Evolutionary conservation across 2,113 vertebrate genomes (phyloP).

Genomic region (Ceyx melanurus): DNA sequence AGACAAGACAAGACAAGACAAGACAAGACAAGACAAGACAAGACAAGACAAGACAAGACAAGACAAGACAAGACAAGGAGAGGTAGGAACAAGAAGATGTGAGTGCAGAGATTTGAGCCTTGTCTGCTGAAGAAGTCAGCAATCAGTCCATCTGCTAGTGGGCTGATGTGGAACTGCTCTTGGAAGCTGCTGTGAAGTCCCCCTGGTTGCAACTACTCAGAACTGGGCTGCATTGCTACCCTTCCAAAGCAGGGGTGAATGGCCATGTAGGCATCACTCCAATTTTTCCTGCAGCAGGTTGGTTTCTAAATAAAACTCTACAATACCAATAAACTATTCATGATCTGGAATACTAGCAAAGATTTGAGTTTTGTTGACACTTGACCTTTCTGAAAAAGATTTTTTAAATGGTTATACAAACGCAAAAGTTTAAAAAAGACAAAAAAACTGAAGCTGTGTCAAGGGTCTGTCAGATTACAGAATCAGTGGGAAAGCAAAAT

Average conservation of each 20-base stretch:
- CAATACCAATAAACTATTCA: not conserved
- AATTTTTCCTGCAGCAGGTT: not conserved
- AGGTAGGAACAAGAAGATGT: not conserved
- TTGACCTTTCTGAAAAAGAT: not conserved
- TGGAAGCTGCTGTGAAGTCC: not conserved
- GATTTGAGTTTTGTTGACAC: not conserved
- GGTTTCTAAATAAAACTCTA: not conserved
- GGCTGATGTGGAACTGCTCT: not conserved
- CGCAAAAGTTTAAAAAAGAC: not conserved
- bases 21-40: too few relatives aligned
- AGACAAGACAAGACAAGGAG: too few relatives aligned
- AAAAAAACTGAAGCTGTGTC: not conserved
- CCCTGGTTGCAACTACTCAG: not conserved
- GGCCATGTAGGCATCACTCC: fast-evolving
- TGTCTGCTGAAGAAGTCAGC: not conserved
- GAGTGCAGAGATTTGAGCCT: not conserved
- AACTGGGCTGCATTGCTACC: fast-evolving
- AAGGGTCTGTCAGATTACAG: not conserved
- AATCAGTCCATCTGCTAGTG: not conserved
- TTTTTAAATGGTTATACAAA: not conserved
- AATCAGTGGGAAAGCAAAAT: not conserved
- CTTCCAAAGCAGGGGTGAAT: not conserved
- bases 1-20: too few relatives aligned
- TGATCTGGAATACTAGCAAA: not conserved
- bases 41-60: too few relatives aligned